Conservation (phyloP, 2,113 vertebrate genomes). For the Synchiropus splendidus region DNA sequence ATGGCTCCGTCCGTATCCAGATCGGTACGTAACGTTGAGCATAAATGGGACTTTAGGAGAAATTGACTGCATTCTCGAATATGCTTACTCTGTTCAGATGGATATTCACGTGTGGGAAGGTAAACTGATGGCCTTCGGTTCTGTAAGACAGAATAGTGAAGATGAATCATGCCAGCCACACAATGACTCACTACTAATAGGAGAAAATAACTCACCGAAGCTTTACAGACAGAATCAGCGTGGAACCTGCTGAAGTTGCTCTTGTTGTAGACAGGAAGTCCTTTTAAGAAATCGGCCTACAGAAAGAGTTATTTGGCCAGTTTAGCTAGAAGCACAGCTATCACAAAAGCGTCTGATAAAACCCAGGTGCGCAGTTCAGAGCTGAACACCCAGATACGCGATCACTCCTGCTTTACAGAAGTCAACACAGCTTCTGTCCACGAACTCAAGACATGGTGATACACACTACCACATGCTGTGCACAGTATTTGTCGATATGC, state of each 20-base stretch:
- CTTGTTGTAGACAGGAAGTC: slow-evolving; percentile 96
- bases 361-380: too few species aligned
- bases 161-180: background rate
- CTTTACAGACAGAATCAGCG: slow-evolving; percentile 96
- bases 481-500: too few species aligned
- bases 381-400: too few species aligned
- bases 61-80: background rate
- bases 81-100: slow-evolving; percentile 91
- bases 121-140: slow-evolving; percentile 94
- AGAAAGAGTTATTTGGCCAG: slow-evolving; percentile 24
- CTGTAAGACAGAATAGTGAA: slow-evolving; percentile 49
- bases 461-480: too few species aligned
- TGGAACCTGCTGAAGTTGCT: slow-evolving; percentile 98
- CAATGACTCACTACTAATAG: background rate
- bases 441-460: too few species aligned
- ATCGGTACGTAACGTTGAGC: too few species aligned
- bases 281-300: slow-evolving; percentile 96
- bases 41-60: too few species aligned
- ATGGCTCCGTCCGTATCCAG: too few species aligned
- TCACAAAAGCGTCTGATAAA: too few species aligned
- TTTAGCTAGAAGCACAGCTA: too few species aligned
- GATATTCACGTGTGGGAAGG: slow-evolving; percentile 90
- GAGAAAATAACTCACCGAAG: slow-evolving; percentile 76
- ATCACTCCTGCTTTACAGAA: too few species aligned
- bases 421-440: too few species aligned